Evolutionary conservation across 2,888 invertebrate species (phyloP).

Genomic region (Chironomus riparius): DNA sequence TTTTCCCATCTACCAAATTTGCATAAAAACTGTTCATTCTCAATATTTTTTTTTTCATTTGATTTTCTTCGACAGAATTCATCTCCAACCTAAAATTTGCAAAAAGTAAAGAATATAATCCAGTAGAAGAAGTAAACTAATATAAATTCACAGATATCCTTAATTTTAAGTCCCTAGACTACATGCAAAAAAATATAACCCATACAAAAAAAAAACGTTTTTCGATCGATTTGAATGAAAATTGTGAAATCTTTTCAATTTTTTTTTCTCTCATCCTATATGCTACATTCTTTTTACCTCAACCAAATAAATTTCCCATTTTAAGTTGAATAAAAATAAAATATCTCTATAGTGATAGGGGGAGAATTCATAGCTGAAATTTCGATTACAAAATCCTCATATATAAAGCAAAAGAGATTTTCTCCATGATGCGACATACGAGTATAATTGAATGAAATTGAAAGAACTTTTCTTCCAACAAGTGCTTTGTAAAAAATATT

Average conservation of each 20-base stretch:
- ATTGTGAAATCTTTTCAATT: not conserved
- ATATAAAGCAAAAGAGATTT: not conserved
- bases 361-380: not conserved
- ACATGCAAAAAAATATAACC: not conserved
- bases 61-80: not conserved
- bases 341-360: not conserved
- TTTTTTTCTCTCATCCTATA: not conserved
- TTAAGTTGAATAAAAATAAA: not conserved
- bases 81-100: not conserved
- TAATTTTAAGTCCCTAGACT: not conserved
- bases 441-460: conserved; percentile 9
- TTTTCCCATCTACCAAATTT: no score
- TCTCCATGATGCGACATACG: not conserved
- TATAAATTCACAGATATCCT: not conserved
- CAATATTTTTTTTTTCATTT: not conserved
- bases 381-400: not conserved
- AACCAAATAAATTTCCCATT: not conserved
- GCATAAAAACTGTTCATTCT: not conserved
- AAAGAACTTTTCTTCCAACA: not conserved
- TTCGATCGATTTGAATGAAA: not conserved
- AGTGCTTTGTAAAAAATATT: not conserved
- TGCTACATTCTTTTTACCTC: no score
- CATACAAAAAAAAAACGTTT: not conserved
- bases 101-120: not conserved
- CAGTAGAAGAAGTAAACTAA: not conserved